These are phyloP conservation scores for Helleia helle DNA, from an alignment of 2,888 invertebrate species.

Conservation along the genomic window DNA sequence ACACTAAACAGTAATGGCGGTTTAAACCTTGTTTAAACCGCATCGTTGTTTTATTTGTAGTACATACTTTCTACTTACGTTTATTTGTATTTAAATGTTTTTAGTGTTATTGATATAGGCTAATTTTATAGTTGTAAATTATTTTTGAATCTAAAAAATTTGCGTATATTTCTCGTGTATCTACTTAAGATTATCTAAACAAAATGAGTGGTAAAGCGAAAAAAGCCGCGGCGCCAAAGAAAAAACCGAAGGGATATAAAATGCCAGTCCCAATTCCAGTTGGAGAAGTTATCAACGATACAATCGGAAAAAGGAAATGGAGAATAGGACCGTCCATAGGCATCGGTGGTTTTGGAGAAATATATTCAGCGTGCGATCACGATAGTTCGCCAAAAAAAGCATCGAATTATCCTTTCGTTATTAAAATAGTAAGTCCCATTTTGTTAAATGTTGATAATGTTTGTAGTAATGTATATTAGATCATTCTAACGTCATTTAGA, in stretches of 20 bases:
- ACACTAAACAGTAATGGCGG: constrained; percentile 5
- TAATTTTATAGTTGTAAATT: background rate
- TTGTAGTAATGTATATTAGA: too few relatives aligned
- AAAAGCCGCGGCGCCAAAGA: constrained; percentile 51
- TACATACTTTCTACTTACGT: background rate
- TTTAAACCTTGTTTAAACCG: background rate
- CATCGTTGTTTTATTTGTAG: background rate
- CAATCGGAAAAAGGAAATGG: constrained; percentile 84
- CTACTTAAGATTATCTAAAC: constrained; percentile 2
- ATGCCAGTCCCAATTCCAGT: constrained; percentile 81
- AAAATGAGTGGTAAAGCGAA: constrained; percentile 48
- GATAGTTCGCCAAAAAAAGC: constrained; percentile 66
- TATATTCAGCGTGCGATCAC: constrained; percentile 85
- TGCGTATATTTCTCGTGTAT: background rate
- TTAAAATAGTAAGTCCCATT: constrained; percentile 85
- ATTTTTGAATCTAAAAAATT: background rate
- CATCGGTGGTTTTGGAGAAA: constrained; percentile 94
- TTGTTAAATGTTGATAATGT: too few relatives aligned
- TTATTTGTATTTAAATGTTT: background rate
- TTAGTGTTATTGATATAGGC: background rate
- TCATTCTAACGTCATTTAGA: too few relatives aligned
- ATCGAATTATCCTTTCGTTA: too few relatives aligned
- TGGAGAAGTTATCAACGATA: constrained; percentile 85
- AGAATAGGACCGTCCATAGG: constrained; percentile 90
- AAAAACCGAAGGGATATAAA: constrained; percentile 61